Evolutionary conservation across 2,797 vertebrate genomes (phyloP), one percentile per base, ranked within the genome.

Genomic region (Moxostoma hubbsi): DNA sequence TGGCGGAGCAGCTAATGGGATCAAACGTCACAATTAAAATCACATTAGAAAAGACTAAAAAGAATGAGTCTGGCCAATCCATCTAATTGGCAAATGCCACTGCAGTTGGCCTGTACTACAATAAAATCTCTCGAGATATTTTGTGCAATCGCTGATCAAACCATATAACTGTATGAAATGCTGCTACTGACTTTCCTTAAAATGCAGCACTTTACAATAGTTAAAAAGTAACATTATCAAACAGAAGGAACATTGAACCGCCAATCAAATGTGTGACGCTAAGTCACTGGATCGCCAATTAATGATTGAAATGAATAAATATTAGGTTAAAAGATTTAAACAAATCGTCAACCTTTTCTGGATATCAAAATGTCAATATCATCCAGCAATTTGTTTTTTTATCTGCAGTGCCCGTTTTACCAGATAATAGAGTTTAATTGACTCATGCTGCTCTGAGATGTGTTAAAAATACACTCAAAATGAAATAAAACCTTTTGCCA

Each of bases 21-120:
- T 94, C 85, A 93, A 90, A 92, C 76, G 84, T 90, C 90, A 92
- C 86, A 87, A 85, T 89, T 82, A 68, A 91, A 93, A 93, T 92
- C 86, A 78, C 84, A 93, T 94, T 94, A 93, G 86, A 74, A 91
- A 89, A 91, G 91, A 89, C 87, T 85, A 84, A 63, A 79, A 86
- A 88, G 89, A 91, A 85, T 84, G 53, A 89, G 85, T 87, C 82
- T 86, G 86, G 15, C 89, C 89, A 91, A 90, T 91, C 92, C 87
- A 88, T 87, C 85, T 88, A 87, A 90, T 89, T 89, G 24, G 24
- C 24, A 24, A 24, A 24, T 24, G 24, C 24, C 24, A 24, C 24
- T 24, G 24, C 24, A 24, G 24, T 24, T 24, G 24, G 24, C 24
- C 24, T 24, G 24, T 24, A 24, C 24, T 24, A 24, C 24, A 24